Conservation (phyloP, 64 coral and sea anemone species). For the Acropora tenuis region DNA sequence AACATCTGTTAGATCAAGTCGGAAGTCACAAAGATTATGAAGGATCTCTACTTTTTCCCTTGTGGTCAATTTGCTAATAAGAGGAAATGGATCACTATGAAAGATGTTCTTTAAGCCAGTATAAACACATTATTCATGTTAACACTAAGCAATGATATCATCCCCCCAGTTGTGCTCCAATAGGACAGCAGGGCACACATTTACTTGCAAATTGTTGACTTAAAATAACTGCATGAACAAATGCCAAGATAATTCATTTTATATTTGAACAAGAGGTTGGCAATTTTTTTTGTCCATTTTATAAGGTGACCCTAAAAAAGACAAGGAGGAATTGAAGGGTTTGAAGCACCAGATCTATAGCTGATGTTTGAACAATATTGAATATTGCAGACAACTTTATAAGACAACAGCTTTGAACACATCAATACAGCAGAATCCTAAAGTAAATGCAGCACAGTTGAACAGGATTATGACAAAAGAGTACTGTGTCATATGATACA, state of each 20-base stretch:
- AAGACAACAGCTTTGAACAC: not conserved
- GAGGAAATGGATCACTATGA: constrained; percentile 28
- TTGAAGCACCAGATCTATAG: constrained; percentile 8
- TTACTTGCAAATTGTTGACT: no score
- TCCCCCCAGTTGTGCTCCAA: not conserved
- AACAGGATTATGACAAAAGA: no score
- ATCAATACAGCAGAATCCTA: not conserved
- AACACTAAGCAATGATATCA: not conserved
- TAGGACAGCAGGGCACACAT: no score
- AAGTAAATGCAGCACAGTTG: not conserved
- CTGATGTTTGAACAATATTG: constrained; percentile 16
- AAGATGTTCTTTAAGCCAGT: not conserved
- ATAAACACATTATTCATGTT: constrained; percentile 1
- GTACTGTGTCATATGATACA: not conserved
- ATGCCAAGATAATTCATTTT: no score
- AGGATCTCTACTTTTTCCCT: constrained; percentile 96
- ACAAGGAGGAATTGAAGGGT: constrained; percentile 5
- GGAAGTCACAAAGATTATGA: constrained; percentile 91
- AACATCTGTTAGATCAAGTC: constrained; percentile 92
- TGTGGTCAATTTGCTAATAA: constrained; percentile 63
- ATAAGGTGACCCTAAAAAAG: not conserved
- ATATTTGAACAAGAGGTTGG: not conserved
- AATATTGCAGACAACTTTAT: not conserved
- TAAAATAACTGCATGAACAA: no score
- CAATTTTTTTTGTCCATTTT: not conserved